Base-by-base conservation (phyloP, 2,888 invertebrate species). In the Pammene fasciana region DNA sequence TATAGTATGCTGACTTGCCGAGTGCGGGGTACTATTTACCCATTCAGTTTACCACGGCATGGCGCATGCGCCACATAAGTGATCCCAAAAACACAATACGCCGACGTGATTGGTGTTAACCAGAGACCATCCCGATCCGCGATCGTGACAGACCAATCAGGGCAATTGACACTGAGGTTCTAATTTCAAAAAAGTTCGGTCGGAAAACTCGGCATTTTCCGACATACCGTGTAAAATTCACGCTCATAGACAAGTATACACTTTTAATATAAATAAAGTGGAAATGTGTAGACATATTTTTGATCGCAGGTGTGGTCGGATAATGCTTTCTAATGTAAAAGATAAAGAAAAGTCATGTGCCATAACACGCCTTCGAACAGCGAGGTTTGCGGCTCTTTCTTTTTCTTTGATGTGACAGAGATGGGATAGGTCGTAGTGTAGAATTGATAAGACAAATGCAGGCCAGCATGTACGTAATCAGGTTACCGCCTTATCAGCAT, bases 91-190 rank as follows among this genome's bases (percentile, higher is more conserved):
- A 70, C 57, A 57, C 41, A 68, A 62, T 62, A 36, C 62, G 43
- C 9, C 18, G 7, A 55, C 41, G 48, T 59, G 70, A 70, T 70
- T 70, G 65, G 70, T 70, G 70, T 60, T 70, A 70, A 70, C 70
- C 65, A 14, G 45, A 57, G 14, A 11, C 57, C 64, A 65, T 68
- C 57, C 13, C 68, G 68, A 68, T 59, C 68, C 45, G 26, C 14
- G 43, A 13, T 64, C 68, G 68, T 68, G 68, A 68, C 52, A 45
- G 57, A 59, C 68, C 68, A 68, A 68, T 68, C 64, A 54, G 36
- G n/a, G 52, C 57, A 64, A 68, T 68, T 68, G 43, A 52, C 68
- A 46, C 26, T 36, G 52, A 8, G 52, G 36, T 59, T 64, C 64
- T 68, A 68, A 68, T 68, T 65, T 64, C 57, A 52, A 68, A 68